Percentiles rank a stretch among this genome's conserved stretches.
These are phyloP conservation scores for Campaea margaritaria DNA, from an alignment of 2,888 invertebrate species.

Conservation along the genomic window DNA sequence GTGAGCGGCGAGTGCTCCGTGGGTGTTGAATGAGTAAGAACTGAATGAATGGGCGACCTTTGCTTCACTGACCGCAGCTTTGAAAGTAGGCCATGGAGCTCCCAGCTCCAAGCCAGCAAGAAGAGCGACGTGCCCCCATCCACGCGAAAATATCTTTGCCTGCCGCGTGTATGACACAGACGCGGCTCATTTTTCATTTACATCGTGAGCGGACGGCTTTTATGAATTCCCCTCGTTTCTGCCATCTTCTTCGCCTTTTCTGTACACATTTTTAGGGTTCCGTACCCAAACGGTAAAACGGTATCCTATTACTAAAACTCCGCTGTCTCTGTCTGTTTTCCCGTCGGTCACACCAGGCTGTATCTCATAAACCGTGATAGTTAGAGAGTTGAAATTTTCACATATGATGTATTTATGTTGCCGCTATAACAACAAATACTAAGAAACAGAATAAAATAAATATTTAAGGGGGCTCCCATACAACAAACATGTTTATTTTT, in stretches of 20 bases:
- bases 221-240: constrained; percentile 38
- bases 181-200: constrained; percentile 32
- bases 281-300: too few species aligned
- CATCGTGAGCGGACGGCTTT: constrained; percentile 36
- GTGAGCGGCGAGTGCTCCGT: constrained; percentile 20
- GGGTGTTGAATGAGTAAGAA: constrained; percentile 47
- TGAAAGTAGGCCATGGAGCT: constrained; percentile 65
- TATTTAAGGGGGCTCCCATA: too few species aligned
- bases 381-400: too few species aligned
- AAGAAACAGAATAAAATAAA: too few species aligned
- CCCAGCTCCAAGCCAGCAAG: constrained; percentile 43
- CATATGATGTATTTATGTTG: too few species aligned
- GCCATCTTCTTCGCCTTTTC: constrained; percentile 30
- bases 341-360: too few species aligned
- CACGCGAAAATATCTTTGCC: constrained; percentile 38
- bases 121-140: constrained; percentile 33
- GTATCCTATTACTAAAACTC: too few species aligned
- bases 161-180: constrained; percentile 34
- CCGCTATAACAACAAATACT: too few species aligned
- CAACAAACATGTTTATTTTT: too few species aligned
- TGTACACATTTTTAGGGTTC: constrained; percentile 14
- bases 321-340: too few species aligned
- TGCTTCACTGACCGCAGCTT: constrained; percentile 61
- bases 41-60: constrained; percentile 59
- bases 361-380: too few species aligned